Evolutionary conservation across 2,888 invertebrate species (phyloP).

Genomic region (Machimus rusticus): DNA sequence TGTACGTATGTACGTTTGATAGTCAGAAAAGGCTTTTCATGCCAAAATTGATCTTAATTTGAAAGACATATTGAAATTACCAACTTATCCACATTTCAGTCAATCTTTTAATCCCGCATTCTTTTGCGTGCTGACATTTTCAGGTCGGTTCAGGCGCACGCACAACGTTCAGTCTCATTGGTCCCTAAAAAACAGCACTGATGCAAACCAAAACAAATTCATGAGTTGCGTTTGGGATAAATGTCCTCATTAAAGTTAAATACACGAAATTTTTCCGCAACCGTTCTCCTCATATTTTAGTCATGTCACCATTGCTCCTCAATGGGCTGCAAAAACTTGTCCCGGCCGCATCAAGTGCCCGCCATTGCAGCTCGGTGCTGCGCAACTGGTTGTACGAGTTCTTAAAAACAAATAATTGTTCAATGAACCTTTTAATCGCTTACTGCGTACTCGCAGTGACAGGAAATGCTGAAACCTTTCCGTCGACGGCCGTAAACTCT

Average conservation of each 20-base stretch:
- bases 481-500: background rate
- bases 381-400: background rate
- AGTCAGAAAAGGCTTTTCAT: background rate
- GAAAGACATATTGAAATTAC: background rate
- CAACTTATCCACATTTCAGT: background rate
- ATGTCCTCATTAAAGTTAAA: background rate
- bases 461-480: background rate
- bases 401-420: conserved; percentile 11
- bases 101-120: background rate
- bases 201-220: background rate
- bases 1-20: background rate
- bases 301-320: background rate
- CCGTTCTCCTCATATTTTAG: background rate
- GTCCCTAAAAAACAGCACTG: background rate
- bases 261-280: background rate
- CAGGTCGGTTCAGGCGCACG: background rate
- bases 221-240: background rate
- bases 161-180: background rate
- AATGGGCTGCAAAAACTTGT: background rate
- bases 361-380: background rate
- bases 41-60: background rate
- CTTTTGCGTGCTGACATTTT: background rate
- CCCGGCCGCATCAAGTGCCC: background rate
- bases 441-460: background rate
- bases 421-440: conserved; percentile 17